A percentile compares a stretch with the other conserved stretches of the same genome.
These are phyloP conservation scores for Tyrannus savana DNA, from an alignment of 2,113 vertebrate genomes.

Conservation along the genomic window DNA sequence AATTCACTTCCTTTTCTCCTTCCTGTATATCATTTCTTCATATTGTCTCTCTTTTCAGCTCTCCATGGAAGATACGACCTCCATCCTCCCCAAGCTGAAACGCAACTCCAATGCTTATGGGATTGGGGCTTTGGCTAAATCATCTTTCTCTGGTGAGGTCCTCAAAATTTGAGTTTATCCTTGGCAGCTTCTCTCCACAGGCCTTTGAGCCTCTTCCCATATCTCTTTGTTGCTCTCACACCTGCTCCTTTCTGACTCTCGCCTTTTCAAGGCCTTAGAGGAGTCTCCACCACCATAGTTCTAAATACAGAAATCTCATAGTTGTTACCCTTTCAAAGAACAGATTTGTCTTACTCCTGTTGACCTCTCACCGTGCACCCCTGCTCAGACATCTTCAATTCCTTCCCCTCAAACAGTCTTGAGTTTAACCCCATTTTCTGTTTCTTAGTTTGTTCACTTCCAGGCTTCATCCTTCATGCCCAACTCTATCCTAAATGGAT, in stretches of 20 bases:
- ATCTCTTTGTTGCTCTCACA: background rate
- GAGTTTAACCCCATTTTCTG: slow-evolving; percentile 2
- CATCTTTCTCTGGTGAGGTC: slow-evolving; percentile 94
- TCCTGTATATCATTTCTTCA: slow-evolving; percentile 57
- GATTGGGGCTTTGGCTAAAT: slow-evolving; percentile 98
- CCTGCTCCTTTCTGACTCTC: background rate
- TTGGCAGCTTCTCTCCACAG: background rate
- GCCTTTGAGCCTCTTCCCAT: background rate
- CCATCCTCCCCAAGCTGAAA: slow-evolving; percentile 96
- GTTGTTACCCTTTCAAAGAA: background rate
- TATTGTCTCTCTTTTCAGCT: slow-evolving; percentile 84
- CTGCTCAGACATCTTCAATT: background rate
- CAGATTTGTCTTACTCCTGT: background rate
- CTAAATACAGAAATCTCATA: background rate
- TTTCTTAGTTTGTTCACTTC: slow-evolving; percentile 28
- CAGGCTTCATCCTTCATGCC: background rate
- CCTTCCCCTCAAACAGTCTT: background rate
- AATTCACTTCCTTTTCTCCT: slow-evolving; percentile 56
- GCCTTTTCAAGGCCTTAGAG: background rate
- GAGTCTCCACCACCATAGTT: background rate
- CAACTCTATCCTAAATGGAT: slow-evolving; percentile 8
- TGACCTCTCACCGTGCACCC: background rate
- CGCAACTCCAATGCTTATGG: slow-evolving; percentile 94
- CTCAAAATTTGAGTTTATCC: background rate
- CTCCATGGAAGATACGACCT: slow-evolving; percentile 99